Percentiles rank a stretch among this genome's conserved stretches.
Evolutionary conservation across 2,797 vertebrate genomes (phyloP).

Genomic region (Psittacula derbiana): DNA sequence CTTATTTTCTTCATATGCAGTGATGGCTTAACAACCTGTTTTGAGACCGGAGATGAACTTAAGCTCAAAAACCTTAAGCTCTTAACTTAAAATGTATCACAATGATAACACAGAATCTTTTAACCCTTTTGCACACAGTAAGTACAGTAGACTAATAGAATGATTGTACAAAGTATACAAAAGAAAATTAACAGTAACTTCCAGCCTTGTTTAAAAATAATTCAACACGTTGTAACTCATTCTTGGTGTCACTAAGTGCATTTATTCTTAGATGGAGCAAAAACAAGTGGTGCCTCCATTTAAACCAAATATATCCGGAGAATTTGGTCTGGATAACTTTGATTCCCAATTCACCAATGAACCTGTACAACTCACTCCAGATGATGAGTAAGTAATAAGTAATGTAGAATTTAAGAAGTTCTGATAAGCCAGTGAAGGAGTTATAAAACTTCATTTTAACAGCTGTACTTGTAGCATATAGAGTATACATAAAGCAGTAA

Average conservation of each 20-base stretch:
- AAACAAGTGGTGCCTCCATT: slow-evolving; percentile 98
- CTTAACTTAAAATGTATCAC: not conserved
- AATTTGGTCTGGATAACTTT: slow-evolving; percentile 98
- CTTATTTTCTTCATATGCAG: not conserved
- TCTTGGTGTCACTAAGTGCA: not conserved
- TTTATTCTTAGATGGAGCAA: slow-evolving; percentile 92
- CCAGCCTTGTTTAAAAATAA: not conserved
- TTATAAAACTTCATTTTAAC: not conserved
- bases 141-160: not conserved
- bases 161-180: not conserved
- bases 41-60: not conserved
- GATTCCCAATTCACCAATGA: slow-evolving; percentile 98
- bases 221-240: not conserved
- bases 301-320: slow-evolving; percentile 98
- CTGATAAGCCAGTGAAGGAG: not conserved
- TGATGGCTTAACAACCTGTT: not conserved
- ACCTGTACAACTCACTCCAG: slow-evolving; percentile 97
- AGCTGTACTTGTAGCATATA: not conserved
- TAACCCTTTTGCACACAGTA: not conserved
- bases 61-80: not conserved
- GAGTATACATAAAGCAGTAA: not conserved
- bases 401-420: not conserved
- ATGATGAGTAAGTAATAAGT: slow-evolving; percentile 95
- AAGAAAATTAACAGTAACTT: not conserved
- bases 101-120: not conserved